Evolutionary conservation across 2,113 vertebrate species (phyloP).

Genomic region (Cranoglanis bouderius): DNA sequence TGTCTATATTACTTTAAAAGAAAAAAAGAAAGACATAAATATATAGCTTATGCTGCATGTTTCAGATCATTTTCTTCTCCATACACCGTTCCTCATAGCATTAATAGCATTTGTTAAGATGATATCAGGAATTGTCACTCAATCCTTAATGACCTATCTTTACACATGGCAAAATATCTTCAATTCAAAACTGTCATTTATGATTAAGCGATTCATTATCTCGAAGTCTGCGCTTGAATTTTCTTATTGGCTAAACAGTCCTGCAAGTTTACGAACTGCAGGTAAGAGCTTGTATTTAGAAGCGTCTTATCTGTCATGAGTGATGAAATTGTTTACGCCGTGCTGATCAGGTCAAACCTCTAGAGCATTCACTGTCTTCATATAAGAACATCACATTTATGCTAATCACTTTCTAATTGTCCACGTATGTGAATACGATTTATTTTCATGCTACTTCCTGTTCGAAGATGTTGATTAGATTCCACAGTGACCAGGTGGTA

Average conservation of each 20-base stretch:
- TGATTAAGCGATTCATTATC: conserved; percentile 75
- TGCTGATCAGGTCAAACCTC: background rate
- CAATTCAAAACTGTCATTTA: conserved; percentile 71
- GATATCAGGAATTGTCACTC: conserved; percentile 76
- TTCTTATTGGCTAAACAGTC: conserved; percentile 25
- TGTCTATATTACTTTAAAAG: background rate
- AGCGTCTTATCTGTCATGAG: background rate
- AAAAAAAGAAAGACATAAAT: background rate
- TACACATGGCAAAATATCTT: conserved; percentile 34
- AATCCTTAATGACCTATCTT: conserved; percentile 73
- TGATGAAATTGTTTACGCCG: background rate
- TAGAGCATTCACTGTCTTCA: background rate
- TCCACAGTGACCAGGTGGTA: background rate
- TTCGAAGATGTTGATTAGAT: background rate
- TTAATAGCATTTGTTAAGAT: conserved; percentile 76
- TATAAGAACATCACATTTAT: background rate
- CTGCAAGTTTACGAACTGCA: background rate
- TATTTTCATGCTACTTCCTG: background rate
- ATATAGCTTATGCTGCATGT: background rate
- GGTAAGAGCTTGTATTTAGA: background rate
- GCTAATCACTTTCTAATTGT: background rate
- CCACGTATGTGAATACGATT: background rate
- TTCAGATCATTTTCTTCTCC: conserved; percentile 55
- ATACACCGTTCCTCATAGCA: conserved; percentile 66
- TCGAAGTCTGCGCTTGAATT: conserved; percentile 52